A percentile compares a stretch with the other conserved stretches of the same genome.
Conservation (phyloP, 2,888 invertebrate genomes). For the Chloroclysta siterata region DNA sequence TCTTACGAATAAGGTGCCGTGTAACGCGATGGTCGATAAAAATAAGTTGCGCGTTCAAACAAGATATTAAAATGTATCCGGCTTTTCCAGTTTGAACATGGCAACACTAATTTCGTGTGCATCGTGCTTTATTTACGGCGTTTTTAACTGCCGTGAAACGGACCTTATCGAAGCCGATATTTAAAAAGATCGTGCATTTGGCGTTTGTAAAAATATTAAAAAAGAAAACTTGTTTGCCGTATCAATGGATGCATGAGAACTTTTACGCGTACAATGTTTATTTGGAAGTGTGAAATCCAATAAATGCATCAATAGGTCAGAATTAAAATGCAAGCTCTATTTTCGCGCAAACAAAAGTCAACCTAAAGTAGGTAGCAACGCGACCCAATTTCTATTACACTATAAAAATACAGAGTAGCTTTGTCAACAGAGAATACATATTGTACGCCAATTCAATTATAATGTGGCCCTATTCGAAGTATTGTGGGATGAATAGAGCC, state of each 20-base stretch:
- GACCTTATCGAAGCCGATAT: slow-evolving; percentile 52
- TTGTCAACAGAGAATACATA: slow-evolving; percentile 42
- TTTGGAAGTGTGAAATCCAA: slow-evolving; percentile 62
- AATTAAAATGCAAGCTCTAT: slow-evolving; percentile 38
- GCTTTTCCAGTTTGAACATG: slow-evolving; percentile 14
- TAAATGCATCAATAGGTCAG: slow-evolving; percentile 52
- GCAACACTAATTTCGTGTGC: slow-evolving; percentile 18
- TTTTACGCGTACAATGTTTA: slow-evolving; percentile 32
- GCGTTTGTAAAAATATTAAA: slow-evolving; percentile 37
- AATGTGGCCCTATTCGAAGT: slow-evolving; percentile 46
- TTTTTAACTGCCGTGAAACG: slow-evolving; percentile 55
- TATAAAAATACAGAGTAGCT: slow-evolving; percentile 30
- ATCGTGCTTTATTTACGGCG: slow-evolving; percentile 52
- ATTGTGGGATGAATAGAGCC: slow-evolving; percentile 63
- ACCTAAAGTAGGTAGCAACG: not conserved
- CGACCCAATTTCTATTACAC: slow-evolving; percentile 2
- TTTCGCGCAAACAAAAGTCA: slow-evolving; percentile 6
- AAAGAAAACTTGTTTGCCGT: slow-evolving; percentile 40
- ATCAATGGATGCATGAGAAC: slow-evolving; percentile 42
- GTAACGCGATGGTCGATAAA: not conserved
- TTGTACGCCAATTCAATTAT: slow-evolving; percentile 42
- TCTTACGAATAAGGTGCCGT: too few species aligned
- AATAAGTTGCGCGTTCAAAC: not conserved
- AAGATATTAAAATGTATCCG: slow-evolving; percentile 12
- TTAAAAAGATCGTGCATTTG: slow-evolving; percentile 38